phyloP scores from a whole-genome alignment of 1,140 invertebrate genomes.

The Cotesia glomerata region DNA sequence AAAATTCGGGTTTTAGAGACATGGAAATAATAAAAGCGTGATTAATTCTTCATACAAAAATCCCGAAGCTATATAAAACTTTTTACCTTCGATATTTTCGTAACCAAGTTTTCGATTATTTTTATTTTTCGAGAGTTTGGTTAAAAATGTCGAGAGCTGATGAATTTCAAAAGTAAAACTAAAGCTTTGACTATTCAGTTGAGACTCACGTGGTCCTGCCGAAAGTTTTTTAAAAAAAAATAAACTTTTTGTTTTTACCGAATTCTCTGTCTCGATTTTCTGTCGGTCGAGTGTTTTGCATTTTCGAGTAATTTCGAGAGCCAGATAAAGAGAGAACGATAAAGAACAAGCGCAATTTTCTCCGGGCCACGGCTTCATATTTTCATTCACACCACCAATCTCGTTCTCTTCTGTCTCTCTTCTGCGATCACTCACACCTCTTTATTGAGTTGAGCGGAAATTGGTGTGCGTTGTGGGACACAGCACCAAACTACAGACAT shows the following conservation, averaged over 20 bases:
- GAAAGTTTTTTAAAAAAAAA: too few relatives aligned
- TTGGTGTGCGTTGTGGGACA: too few relatives aligned
- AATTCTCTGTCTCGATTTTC: neutral
- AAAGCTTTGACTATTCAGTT: constrained; percentile 2
- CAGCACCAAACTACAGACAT: too few relatives aligned
- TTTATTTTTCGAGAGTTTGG: neutral
- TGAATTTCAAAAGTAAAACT: neutral
- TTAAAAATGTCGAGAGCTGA: neutral
- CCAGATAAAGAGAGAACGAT: constrained; percentile 15
- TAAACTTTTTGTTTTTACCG: too few relatives aligned
- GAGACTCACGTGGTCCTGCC: neutral
- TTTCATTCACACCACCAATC: constrained; percentile 31
- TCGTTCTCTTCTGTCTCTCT: neutral
- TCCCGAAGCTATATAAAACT: constrained; percentile 4
- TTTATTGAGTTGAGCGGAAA: neutral
- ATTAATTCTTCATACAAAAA: neutral
- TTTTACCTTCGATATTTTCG: constrained; percentile 2
- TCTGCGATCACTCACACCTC: neutral
- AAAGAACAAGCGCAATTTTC: constrained; percentile 36
- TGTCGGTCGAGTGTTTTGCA: constrained; percentile 28
- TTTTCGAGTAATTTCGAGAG: constrained; percentile 36
- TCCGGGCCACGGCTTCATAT: constrained; percentile 28
- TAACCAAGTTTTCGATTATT: constrained; percentile 6
- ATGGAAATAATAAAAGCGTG: too few relatives aligned
- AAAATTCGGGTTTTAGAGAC: too few relatives aligned